A percentile compares a stretch with the other conserved stretches of the same genome.
These are phyloP conservation scores for Perdix hodgsoniae DNA, from an alignment of 2,797 vertebrate species.

Conservation along the genomic window DNA sequence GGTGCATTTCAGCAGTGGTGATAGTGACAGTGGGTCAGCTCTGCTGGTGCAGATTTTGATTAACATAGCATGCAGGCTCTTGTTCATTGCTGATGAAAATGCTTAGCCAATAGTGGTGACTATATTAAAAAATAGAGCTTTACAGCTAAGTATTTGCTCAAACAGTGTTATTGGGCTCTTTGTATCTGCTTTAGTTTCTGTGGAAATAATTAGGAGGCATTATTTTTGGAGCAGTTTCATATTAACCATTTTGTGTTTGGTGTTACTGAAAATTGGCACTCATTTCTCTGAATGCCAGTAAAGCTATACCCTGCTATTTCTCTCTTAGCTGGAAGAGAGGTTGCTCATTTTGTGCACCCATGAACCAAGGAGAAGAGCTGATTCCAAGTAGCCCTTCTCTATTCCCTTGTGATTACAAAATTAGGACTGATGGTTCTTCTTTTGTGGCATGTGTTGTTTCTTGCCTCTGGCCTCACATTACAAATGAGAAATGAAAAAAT, in stretches of 20 bases:
- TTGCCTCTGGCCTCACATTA: neutral
- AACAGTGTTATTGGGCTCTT: neutral
- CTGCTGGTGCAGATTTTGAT: neutral
- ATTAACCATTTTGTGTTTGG: neutral
- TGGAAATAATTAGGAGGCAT: neutral
- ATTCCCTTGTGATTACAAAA: constrained; percentile 54
- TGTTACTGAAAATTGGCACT: neutral
- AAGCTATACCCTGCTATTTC: constrained; percentile 3
- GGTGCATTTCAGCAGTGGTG: neutral
- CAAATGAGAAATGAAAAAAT: neutral
- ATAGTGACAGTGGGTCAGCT: neutral
- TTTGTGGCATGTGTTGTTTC: constrained; percentile 1
- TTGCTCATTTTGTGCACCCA: neutral
- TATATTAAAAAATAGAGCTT: neutral
- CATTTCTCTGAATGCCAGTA: neutral
- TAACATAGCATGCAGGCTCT: neutral
- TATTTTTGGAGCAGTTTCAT: neutral
- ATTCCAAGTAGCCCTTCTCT: constrained; percentile 24
- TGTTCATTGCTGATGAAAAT: neutral
- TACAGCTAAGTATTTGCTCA: neutral
- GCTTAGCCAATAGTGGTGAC: neutral
- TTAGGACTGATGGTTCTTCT: constrained; percentile 19
- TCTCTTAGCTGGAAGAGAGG: constrained; percentile 17
- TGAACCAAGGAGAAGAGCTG: constrained; percentile 6
- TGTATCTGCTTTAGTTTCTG: neutral